Base-by-base conservation (phyloP, 1,140 invertebrate species). In the Phthorimaea operculella region DNA sequence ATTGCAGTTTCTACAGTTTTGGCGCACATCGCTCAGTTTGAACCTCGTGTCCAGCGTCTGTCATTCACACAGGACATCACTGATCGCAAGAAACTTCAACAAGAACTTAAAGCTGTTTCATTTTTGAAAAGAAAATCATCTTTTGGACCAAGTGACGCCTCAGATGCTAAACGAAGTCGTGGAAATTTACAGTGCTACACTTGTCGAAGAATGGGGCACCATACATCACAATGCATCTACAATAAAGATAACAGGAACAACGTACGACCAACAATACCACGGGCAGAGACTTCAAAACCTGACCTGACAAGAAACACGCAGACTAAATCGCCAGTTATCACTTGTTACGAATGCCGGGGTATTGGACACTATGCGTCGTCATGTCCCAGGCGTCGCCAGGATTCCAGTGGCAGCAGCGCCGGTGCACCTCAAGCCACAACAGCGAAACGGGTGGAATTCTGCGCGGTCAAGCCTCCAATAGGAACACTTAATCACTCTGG, bases 391-490 rank as follows among this genome's bases (percentile, higher is more conserved):
- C 11, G 39, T 2, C 11, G 39, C 39, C 11, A 42, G 39, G 39
- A 42, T n/a, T n/a, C 11, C 39, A 42, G 14, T 15, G 14, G 11
- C 39, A 42, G 39, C 14, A 42, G 39, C 39, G 14, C 8, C 11
- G 11, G 11, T 4, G 11, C 14, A 15, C 39, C 39, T 12, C 11
- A 15, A 42, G 21, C 48, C 48, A 18, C 48, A 17, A 7, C 16
- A n/a, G 16, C 16, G 21, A 50, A 50, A n/a, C 48, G 48, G n/a
- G 48, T 50, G 15, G 17, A 50, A 12, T 12, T 50, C 16, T 50
- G 48, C 21, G 21, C 21, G 16, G 17, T 21, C 17, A 21, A 21
- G 11, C 11, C 39, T n/a, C 39, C 39, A 18, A 50, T 21, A 10
- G 48, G 48, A n/a, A 17, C 10, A 8, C 48, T 50, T 5, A 8